Evolutionary conservation across 2,113 vertebrate species (phyloP).

Genomic region (sheep (Ovis aries)): ARS-UI_Ramb_v3.0 NC_056063.1:19672501-19673000

Average conservation of each 20-base stretch:
- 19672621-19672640: neutral
- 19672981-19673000: neutral
- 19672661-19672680: neutral
- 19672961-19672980: neutral
- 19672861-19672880: neutral
- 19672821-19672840: neutral
- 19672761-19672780: slow-evolving; percentile 3
- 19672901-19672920: neutral
- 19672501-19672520: neutral
- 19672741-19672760: neutral
- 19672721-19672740: neutral
- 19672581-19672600: neutral
- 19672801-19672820: neutral
- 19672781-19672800: neutral
- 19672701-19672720: neutral
- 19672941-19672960: neutral
- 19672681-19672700: neutral
- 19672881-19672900: neutral
- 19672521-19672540: neutral
- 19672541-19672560: neutral
- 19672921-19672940: neutral
- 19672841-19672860: neutral
- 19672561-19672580: neutral
- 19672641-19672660: neutral
- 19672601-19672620: neutral